These are phyloP conservation scores for Monochamus alternatus DNA, from an alignment of 2,888 invertebrate species.

Conservation along the genomic window DNA sequence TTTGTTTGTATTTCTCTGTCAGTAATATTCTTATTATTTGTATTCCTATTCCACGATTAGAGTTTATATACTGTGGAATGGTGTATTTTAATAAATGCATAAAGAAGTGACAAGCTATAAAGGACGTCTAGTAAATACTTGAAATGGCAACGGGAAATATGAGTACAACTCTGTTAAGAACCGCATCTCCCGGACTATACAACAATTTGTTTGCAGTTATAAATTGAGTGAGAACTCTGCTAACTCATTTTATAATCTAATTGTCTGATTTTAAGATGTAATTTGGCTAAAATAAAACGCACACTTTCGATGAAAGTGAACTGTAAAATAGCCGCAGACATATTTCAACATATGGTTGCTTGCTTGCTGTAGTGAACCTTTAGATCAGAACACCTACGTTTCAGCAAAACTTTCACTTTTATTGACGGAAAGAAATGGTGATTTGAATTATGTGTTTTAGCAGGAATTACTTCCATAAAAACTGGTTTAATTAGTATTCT, in stretches of 20 bases:
- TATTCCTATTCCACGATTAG: too few species aligned
- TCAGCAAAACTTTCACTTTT: constrained; percentile 64
- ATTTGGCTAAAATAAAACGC: not conserved
- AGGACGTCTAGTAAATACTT: too few species aligned
- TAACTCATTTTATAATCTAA: not conserved
- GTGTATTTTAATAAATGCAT: too few species aligned
- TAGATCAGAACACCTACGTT: constrained; percentile 58
- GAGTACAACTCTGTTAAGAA: too few species aligned
- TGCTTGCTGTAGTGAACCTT: constrained; percentile 37
- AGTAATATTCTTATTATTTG: too few species aligned
- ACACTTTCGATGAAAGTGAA: constrained; percentile 45
- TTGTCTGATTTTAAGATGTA: not conserved
- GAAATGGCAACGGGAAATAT: too few species aligned
- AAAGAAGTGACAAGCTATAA: too few species aligned
- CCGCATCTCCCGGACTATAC: too few species aligned
- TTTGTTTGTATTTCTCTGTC: too few species aligned
- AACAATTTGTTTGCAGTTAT: not conserved
- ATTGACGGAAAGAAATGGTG: constrained; percentile 60
- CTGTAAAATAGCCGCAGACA: constrained; percentile 32
- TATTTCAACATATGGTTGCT: constrained; percentile 45
- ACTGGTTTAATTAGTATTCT: constrained; percentile 41
- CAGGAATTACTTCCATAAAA: constrained; percentile 45
- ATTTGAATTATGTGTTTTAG: constrained; percentile 48
- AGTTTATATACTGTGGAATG: too few species aligned
- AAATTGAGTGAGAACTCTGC: not conserved